phyloP scores from a whole-genome alignment of 2,797 vertebrate genomes.

The Pseudochirops cupreus region DNA sequence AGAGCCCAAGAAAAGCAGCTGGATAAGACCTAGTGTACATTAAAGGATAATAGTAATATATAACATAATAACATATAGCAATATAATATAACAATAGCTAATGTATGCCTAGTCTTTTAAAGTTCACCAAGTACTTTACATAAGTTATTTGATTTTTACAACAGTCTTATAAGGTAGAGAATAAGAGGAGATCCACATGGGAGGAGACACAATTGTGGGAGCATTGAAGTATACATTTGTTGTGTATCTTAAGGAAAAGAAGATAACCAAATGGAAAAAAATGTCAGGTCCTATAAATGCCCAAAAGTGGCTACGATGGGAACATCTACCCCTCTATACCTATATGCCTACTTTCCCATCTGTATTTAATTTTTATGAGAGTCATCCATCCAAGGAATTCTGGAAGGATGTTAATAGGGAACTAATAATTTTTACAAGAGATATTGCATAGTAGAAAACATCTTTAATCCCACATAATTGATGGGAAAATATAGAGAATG shows the following conservation, averaged over 20 bases:
- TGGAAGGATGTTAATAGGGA: background rate
- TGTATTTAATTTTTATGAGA: background rate
- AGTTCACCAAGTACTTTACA: background rate
- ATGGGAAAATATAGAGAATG: too few species aligned
- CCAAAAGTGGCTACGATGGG: background rate
- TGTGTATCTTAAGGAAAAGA: background rate
- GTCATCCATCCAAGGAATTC: background rate
- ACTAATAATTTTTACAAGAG: background rate
- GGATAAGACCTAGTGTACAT: background rate
- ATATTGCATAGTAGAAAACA: background rate
- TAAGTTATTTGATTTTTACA: background rate
- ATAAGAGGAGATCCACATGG: background rate
- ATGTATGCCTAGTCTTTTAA: background rate
- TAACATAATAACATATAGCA: background rate
- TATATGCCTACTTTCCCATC: background rate
- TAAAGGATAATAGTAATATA: background rate
- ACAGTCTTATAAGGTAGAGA: background rate
- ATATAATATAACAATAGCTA: background rate
- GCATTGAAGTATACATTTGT: background rate
- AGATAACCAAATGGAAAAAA: background rate
- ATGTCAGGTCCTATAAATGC: background rate
- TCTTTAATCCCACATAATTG: too few species aligned
- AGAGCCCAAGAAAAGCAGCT: background rate
- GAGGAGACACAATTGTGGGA: background rate
- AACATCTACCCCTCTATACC: background rate